Conservation (phyloP, 2,888 invertebrate genomes). For the Formica aserva region DNA sequence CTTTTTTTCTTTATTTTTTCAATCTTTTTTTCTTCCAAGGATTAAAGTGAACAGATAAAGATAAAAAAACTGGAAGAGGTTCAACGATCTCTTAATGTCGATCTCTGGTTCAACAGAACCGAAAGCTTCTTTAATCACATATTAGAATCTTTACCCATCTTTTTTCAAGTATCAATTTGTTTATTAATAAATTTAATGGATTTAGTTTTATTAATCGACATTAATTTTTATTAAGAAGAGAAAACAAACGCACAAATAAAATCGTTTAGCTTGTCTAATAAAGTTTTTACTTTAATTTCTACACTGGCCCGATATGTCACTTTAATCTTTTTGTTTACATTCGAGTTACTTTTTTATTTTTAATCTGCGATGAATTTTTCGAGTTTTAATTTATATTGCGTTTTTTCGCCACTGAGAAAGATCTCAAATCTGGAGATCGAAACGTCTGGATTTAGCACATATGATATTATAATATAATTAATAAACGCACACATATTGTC, state of each 20-base stretch:
- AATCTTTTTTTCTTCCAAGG: background rate
- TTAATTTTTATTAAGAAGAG: background rate
- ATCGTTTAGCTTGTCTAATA: background rate
- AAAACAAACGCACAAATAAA: background rate
- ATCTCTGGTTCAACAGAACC: background rate
- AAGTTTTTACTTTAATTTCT: too few species aligned
- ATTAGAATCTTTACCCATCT: background rate
- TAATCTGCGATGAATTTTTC: too few species aligned
- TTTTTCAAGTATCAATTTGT: background rate
- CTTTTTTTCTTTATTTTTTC: background rate
- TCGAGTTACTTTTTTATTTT: too few species aligned
- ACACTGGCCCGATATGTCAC: too few species aligned
- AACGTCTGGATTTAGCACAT: too few species aligned
- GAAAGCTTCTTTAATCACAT: background rate
- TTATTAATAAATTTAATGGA: background rate
- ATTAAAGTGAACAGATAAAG: background rate
- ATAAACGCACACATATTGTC: too few species aligned
- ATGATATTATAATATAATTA: too few species aligned
- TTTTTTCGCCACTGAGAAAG: too few species aligned
- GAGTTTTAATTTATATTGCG: too few species aligned
- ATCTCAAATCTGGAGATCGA: too few species aligned
- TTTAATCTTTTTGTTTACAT: too few species aligned
- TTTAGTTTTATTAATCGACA: background rate
- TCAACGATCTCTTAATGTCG: background rate
- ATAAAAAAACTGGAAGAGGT: background rate